These are phyloP conservation scores for Gadus chalcogrammus DNA, from an alignment of 2,113 vertebrate genomes.

Conservation along the genomic window DNA sequence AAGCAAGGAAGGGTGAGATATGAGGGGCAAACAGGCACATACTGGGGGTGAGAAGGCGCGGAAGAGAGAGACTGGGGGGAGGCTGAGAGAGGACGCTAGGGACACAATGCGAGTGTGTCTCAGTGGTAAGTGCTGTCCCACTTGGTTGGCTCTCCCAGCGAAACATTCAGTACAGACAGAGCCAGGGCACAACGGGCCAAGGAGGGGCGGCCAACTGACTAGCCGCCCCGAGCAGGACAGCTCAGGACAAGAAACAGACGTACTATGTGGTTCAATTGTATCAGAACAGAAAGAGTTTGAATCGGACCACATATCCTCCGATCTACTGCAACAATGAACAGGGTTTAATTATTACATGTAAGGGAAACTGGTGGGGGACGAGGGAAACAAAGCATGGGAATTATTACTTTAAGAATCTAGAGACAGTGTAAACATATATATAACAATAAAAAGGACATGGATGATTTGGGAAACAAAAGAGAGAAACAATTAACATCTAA, in stretches of 20 bases:
- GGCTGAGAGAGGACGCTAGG: not conserved
- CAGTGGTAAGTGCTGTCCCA: not conserved
- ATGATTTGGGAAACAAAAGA: too few species aligned
- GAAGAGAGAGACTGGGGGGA: not conserved
- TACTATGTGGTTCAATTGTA: constrained; percentile 1
- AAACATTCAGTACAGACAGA: constrained; percentile 11
- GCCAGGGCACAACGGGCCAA: not conserved
- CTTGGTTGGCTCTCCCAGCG: not conserved
- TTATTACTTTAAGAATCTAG: too few species aligned
- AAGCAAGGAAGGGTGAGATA: not conserved
- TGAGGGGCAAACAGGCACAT: not conserved
- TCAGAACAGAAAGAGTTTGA: not conserved
- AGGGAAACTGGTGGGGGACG: constrained; percentile 9
- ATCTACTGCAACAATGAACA: constrained; percentile 6
- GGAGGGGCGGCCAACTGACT: not conserved
- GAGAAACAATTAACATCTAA: too few species aligned
- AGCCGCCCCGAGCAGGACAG: constrained; percentile 11
- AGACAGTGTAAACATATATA: too few species aligned
- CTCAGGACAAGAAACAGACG: constrained; percentile 15
- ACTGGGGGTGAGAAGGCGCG: not conserved
- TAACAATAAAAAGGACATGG: too few species aligned
- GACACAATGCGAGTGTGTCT: constrained; percentile 3
- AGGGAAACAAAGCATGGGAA: too few species aligned
- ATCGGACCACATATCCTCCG: not conserved
- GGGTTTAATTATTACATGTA: constrained; percentile 22